Evolutionary conservation across 2,797 vertebrate genomes (phyloP).

Genomic region (Kryptopterus vitreolus): DNA sequence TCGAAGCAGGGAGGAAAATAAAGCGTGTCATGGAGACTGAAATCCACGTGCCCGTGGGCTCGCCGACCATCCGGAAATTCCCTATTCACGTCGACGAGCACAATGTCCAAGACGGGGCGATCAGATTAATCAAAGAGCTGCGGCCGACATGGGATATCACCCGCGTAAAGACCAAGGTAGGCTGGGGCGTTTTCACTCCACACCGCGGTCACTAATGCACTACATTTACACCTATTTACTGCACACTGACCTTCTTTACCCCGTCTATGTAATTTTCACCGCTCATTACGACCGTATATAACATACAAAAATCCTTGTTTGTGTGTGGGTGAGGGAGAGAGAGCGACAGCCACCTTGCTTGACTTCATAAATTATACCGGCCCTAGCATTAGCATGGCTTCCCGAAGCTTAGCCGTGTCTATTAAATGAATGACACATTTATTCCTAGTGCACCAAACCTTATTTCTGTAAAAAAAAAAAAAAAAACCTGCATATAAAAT

Average conservation of each 20-base stretch:
- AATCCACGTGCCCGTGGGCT: slow-evolving; percentile 77
- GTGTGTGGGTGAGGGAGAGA: too few relatives aligned
- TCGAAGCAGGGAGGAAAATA: slow-evolving; percentile 40
- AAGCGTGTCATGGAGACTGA: slow-evolving; percentile 75
- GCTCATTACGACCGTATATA: too few relatives aligned
- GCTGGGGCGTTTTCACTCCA: slow-evolving; percentile 9
- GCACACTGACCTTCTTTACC: too few relatives aligned
- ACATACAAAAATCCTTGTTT: too few relatives aligned
- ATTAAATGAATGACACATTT: not conserved
- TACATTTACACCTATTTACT: not conserved
- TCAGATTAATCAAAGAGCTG: slow-evolving; percentile 86
- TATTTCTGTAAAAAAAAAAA: too few relatives aligned
- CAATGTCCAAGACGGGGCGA: slow-evolving; percentile 81
- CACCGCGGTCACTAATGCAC: not conserved
- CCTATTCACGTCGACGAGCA: slow-evolving; percentile 83
- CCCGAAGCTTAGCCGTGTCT: not conserved
- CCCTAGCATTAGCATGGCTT: slow-evolving; percentile 2
- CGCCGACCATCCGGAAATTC: slow-evolving; percentile 76
- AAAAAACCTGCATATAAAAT: too few relatives aligned
- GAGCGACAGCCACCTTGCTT: not conserved
- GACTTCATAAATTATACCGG: not conserved
- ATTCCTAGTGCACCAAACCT: too few relatives aligned
- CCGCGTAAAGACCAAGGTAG: slow-evolving; percentile 86
- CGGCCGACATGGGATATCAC: slow-evolving; percentile 83
- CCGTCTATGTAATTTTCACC: too few relatives aligned